Conservation (phyloP, 2,113 vertebrate species). For the Sclerurus mexicanus region DNA sequence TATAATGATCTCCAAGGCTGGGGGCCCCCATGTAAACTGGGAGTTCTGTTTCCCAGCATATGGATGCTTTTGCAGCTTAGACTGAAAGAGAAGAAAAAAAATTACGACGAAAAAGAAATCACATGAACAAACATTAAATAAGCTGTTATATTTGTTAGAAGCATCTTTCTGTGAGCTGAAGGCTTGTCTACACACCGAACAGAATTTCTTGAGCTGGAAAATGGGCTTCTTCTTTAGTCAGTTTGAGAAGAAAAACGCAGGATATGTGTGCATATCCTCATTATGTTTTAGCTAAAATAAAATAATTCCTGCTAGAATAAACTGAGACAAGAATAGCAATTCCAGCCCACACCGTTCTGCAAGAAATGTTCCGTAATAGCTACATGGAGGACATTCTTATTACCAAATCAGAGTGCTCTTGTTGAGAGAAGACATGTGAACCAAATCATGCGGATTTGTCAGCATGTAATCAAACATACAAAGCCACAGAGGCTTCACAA, state of each 20-base stretch:
- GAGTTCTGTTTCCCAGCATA: not conserved
- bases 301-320: slow-evolving; percentile 44
- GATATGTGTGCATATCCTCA: not conserved
- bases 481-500: not conserved
- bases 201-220: not conserved
- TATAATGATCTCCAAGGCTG: not conserved
- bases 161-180: not conserved
- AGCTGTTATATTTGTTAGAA: not conserved
- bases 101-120: not conserved
- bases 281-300: slow-evolving; percentile 11
- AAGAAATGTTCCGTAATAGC: not conserved
- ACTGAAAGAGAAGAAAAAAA: not conserved
- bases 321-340: slow-evolving; percentile 38
- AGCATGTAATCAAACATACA: not conserved
- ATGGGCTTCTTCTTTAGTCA: not conserved
- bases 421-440: not conserved
- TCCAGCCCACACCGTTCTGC: not conserved
- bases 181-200: not conserved
- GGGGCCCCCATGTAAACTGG: accelerated
- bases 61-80: not conserved
- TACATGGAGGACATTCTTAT: not conserved
- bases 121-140: not conserved
- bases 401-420: not conserved
- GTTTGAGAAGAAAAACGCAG: accelerated
- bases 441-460: not conserved